Evolutionary conservation across 1,140 invertebrate genomes (phyloP).

Genomic region (Trissolcus basalis): DNA sequence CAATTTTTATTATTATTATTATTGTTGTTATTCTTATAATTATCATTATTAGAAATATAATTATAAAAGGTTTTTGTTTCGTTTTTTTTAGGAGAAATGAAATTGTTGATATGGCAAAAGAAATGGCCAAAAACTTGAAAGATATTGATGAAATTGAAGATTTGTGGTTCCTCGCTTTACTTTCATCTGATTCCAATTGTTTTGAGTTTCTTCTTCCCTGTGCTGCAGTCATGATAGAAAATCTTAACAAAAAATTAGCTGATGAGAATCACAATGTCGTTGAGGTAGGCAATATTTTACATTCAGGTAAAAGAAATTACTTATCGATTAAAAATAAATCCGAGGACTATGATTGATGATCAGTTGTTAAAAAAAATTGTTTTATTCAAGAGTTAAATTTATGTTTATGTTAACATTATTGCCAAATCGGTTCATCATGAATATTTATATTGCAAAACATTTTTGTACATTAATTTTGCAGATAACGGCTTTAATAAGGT

Average conservation of each 20-base stretch:
- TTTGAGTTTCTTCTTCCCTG: constrained; percentile 30
- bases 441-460: constrained; percentile 13
- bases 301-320: too few relatives aligned
- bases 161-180: constrained; percentile 66
- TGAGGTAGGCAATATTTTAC: constrained; percentile 26
- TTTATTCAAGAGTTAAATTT: too few relatives aligned
- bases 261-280: constrained; percentile 37
- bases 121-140: constrained; percentile 31
- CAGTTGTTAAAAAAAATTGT: too few relatives aligned
- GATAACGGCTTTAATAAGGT: constrained; percentile 65
- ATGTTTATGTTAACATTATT: neutral
- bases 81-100: constrained; percentile 61
- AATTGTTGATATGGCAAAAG: constrained; percentile 51
- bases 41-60: constrained; percentile 3
- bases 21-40: too few relatives aligned
- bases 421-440: constrained; percentile 5
- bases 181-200: constrained; percentile 65
- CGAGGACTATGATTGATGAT: too few relatives aligned
- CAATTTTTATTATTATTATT: constrained; percentile 3
- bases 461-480: constrained; percentile 29
- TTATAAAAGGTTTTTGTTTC: too few relatives aligned
- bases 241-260: constrained; percentile 23
- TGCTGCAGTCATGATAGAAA: constrained; percentile 31
- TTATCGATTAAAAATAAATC: too few relatives aligned
- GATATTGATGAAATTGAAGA: constrained; percentile 47